Evolutionary conservation across 2,113 vertebrate species (phyloP), one percentile per base, ranked within the genome.

Genomic region (Probosciger aterrimus): DNA sequence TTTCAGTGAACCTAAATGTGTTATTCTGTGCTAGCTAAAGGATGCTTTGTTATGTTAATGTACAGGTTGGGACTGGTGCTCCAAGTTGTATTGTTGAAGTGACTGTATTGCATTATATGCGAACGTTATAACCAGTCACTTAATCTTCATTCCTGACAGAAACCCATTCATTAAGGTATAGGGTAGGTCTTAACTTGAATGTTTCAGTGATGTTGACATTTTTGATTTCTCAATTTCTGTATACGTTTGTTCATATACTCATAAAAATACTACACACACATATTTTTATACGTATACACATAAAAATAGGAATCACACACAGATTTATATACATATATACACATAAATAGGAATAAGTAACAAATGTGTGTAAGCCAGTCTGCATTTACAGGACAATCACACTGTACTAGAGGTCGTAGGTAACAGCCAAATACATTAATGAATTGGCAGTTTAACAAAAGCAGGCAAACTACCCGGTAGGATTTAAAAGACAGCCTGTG

Each of bases 21-120:
- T 87, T 53, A 47, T 92, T 96, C 92, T 79, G 37, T 33, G 71
- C 11, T 37, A 84, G 28, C 53, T 86, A 69, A 82, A 57, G n/a
- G 22, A 25, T 10, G 37, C 53, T 96, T 95, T 96, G 68, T 90
- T 85, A 81, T 86, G 67, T 35, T 86, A 92, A 95, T 71, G 18
- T 43, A 14, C 47, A 85, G 46, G 84, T 83, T 81, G 68, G 33
- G 37, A 60, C 30, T 50, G 81, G 73, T 62, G 14, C 57, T 84
- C 44, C 57, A 73, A 64, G 39, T 3, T 41, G 47, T 18, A 46
- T 5, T 82, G 62, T n/a, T 76, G 69, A 86, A 93, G 60, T 19
- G 44, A 67, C 43, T 88, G 49, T 50, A 28, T 22, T 37, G 63
- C 49, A 59, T 64, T 92, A 44, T 62, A 73, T 74, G 68, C 53